These are phyloP conservation scores for Trichacis sp. DNA, from an alignment of 2,888 invertebrate species.

Conservation along the genomic window DNA sequence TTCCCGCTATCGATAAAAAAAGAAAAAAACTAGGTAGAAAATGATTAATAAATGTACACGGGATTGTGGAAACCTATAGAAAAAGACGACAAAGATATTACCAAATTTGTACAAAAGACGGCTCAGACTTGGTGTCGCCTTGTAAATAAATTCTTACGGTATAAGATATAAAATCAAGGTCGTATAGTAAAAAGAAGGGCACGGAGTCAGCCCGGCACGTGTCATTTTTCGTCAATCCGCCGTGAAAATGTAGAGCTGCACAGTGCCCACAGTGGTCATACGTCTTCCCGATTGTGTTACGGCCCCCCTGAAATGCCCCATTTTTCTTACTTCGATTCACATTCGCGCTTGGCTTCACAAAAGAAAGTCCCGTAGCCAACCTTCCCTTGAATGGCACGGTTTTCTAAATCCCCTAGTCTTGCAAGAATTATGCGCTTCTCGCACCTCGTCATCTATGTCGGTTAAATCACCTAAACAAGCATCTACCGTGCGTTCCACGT, in stretches of 20 bases:
- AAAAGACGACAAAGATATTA: too few species aligned
- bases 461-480: slow-evolving; percentile 3
- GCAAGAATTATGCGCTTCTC: background rate
- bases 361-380: background rate
- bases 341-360: background rate
- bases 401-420: background rate
- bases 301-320: background rate
- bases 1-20: too few species aligned
- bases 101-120: too few species aligned
- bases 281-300: background rate
- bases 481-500: background rate
- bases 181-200: background rate
- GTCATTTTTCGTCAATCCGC: background rate
- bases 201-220: background rate
- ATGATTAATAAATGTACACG: too few species aligned
- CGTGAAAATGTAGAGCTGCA: background rate
- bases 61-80: too few species aligned
- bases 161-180: background rate
- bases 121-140: too few species aligned
- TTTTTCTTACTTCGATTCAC: background rate
- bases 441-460: background rate
- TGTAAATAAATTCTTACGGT: too few species aligned
- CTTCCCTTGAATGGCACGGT: background rate
- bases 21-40: too few species aligned
- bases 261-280: background rate